Base-by-base conservation (phyloP, 1,140 invertebrate genomes). In the Bombus huntii region DNA sequence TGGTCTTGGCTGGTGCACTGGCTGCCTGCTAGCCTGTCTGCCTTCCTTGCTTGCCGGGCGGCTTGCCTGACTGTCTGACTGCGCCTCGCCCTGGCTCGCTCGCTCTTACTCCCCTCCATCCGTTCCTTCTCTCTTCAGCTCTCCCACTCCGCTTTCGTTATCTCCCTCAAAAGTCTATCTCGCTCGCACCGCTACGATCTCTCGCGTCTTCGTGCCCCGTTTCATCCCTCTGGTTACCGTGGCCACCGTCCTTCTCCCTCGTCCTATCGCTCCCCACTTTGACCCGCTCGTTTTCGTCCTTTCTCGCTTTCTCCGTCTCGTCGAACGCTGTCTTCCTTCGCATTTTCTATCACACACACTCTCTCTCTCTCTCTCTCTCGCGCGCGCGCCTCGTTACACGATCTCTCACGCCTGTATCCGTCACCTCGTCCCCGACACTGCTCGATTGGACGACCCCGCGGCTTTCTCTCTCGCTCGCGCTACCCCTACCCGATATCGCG, bases 31-130 rank as follows among this genome's bases (percentile, higher is more conserved):
- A 88, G 88, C 89, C 81, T 90, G 89, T 88, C 86, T 91, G 87
- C 85, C 88, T 91, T 91, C 79, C 89, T 90, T 90, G 88, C 91
- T 87, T 89, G 90, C 85, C 91, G 87, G 89, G 83, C 89, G 86
- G 92, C 92, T 92, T 93, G 93, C 93, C 92, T 95, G 92, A 93
- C 94, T 94, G 93, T 94, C 94, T 93, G 93, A 94, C 94, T 94
- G 93, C 91, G 92, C 92, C 93, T 92, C 93, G 93, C 93, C 91
- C 92, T 92, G 91, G 81, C 89, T 90, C 90, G 86, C 76, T 81
- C 74, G 85, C 83, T 89, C 89, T 92, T 90, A 90, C 91, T 89
- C 88, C 85, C 86, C 89, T 83, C 89, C 88, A 87, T 86, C 83
- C 76, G 77, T 34, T 87, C 70, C 85, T 84, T 86, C 91, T 88